These are phyloP conservation scores for Eupsittula cactorum DNA, from an alignment of 2,113 vertebrate genomes.

Conservation along the genomic window DNA sequence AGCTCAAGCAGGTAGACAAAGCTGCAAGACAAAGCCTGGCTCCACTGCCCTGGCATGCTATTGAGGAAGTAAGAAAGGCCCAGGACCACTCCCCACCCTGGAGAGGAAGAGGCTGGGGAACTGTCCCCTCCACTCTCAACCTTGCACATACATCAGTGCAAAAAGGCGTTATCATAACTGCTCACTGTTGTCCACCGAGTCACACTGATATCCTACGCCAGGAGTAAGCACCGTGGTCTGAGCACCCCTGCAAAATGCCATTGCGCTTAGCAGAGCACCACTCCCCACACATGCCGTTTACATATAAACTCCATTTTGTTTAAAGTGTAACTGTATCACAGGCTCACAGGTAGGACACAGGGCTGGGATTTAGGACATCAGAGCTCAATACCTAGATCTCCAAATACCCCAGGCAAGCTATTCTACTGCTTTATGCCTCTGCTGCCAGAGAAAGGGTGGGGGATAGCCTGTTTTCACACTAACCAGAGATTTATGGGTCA, in stretches of 20 bases:
- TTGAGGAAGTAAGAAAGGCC: neutral
- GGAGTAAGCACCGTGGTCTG: neutral
- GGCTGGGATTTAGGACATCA: neutral
- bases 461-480: neutral
- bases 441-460: neutral
- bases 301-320: neutral
- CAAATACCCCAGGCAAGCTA: neutral
- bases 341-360: accelerated
- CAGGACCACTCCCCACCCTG: neutral
- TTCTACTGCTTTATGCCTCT: neutral
- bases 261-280: neutral
- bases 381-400: neutral
- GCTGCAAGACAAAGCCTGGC: neutral
- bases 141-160: neutral
- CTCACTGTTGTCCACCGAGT: accelerated
- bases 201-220: neutral
- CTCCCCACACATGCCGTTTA: neutral
- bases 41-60: neutral
- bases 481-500: neutral
- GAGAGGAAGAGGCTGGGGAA: neutral
- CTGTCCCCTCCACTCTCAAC: neutral
- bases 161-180: neutral
- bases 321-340: neutral
- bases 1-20: neutral
- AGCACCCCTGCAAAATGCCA: accelerated